phyloP scores from a whole-genome alignment of 2,113 vertebrate species.

The Nesoenas mayeri region DNA sequence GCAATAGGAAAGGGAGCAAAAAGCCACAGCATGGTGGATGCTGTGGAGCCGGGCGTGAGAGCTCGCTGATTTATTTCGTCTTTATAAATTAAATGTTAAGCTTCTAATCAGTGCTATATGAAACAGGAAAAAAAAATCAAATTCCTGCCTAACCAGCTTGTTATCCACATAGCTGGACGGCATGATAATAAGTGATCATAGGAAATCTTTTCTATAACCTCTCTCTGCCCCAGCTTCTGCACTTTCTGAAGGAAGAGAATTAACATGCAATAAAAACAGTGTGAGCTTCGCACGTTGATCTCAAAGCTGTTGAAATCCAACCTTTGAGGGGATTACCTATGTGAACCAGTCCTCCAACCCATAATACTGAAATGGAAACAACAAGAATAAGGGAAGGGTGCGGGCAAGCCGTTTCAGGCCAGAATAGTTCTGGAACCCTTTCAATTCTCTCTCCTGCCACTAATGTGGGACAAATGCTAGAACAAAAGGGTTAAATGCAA shows the following conservation, averaged over 20 bases:
- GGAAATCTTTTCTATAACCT: neutral
- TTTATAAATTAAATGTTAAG: neutral
- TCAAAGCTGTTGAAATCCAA: neutral
- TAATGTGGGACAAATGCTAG: neutral
- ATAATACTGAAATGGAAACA: neutral
- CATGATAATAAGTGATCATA: neutral
- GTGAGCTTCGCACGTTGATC: accelerated
- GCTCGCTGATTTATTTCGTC: accelerated
- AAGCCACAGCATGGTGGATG: neutral
- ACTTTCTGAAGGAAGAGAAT: neutral
- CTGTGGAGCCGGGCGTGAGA: accelerated
- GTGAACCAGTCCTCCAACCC: neutral
- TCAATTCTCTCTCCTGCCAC: neutral
- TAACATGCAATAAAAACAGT: neutral
- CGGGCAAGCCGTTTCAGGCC: neutral
- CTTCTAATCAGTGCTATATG: neutral
- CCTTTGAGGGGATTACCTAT: neutral
- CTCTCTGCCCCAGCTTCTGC: neutral
- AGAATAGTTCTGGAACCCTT: neutral
- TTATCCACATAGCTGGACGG: neutral
- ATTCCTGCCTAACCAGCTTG: neutral
- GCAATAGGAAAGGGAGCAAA: neutral
- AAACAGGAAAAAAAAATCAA: neutral
- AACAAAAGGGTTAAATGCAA: constrained; percentile 45
- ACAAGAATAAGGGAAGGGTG: neutral